A percentile compares a stretch with the other conserved stretches of the same genome.
Conservation (phyloP, 2,113 vertebrate genomes). For the Polyodon spathula region DNA sequence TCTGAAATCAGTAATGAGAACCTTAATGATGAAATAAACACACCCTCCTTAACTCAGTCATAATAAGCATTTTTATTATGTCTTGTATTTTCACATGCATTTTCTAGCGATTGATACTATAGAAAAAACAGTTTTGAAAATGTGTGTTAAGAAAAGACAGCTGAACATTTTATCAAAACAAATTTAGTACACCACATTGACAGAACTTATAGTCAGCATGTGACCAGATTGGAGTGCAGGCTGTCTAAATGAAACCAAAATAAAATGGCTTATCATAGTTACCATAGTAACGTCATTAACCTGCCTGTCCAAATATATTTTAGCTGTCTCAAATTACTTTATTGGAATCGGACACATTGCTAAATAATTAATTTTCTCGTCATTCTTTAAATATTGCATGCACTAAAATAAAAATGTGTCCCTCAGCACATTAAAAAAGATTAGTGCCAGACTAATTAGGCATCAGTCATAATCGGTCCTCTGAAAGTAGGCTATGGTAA, state of each 20-base stretch:
- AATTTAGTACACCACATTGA: no score
- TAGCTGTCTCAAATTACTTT: constrained; percentile 2
- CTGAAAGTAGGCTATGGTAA: constrained; percentile 13
- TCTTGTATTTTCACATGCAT: no score
- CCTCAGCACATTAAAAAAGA: constrained; percentile 4
- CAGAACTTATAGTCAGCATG: no score
- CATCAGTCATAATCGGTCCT: constrained; percentile 7
- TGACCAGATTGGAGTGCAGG: no score
- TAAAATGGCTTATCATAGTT: not conserved
- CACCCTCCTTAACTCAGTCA: no score
- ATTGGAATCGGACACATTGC: constrained; percentile 2
- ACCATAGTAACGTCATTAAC: not conserved
- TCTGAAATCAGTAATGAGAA: no score
- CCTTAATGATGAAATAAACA: no score
- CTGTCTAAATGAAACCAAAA: not conserved
- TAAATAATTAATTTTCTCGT: constrained; percentile 15
- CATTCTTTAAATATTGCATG: constrained; percentile 16
- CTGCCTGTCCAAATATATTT: constrained; percentile 6
- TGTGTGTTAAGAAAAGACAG: no score
- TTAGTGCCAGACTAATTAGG: constrained; percentile 1
- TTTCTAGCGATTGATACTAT: no score
- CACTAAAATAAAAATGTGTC: constrained; percentile 8
- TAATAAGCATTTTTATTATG: no score
- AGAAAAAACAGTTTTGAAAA: no score
- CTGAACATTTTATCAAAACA: no score